Evolutionary conservation across 2,888 invertebrate species (phyloP).

Genomic region (Coelogynopora nodosa): DNA sequence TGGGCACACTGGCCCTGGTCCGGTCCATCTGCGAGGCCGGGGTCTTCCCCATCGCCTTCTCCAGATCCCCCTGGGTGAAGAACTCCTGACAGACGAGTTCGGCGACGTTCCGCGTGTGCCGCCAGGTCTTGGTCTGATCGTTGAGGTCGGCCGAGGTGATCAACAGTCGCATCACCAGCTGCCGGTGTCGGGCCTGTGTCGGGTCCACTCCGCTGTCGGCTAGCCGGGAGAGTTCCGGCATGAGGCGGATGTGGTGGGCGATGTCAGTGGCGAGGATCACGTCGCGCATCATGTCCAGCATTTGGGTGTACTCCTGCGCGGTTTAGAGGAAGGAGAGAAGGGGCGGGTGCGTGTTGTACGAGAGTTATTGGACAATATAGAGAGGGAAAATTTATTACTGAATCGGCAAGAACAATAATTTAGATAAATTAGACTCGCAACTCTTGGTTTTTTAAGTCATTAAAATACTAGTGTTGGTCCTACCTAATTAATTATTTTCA

Average conservation of each 20-base stretch:
- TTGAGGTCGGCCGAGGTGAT: slow-evolving; percentile 82
- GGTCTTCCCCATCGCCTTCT: slow-evolving; percentile 73
- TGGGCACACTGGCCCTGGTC: slow-evolving; percentile 75
- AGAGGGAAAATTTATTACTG: too few relatives aligned
- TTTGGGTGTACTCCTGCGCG: slow-evolving; percentile 69
- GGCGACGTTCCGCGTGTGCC: slow-evolving; percentile 62
- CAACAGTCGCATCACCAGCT: slow-evolving; percentile 69
- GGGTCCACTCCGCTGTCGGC: not conserved
- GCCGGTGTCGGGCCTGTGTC: slow-evolving; percentile 64
- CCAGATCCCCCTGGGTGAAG: slow-evolving; percentile 79
- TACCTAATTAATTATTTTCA: too few relatives aligned
- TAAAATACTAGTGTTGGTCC: too few relatives aligned
- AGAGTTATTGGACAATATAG: too few relatives aligned
- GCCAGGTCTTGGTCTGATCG: slow-evolving; percentile 76
- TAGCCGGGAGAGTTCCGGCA: slow-evolving; percentile 54
- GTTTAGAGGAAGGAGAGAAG: too few relatives aligned
- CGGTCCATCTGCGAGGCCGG: slow-evolving; percentile 77
- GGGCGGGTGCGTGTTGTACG: too few relatives aligned
- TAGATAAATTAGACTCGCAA: too few relatives aligned
- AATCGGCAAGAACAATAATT: too few relatives aligned
- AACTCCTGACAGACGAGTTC: slow-evolving; percentile 76
- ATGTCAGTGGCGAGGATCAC: slow-evolving; percentile 77
- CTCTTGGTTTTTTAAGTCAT: too few relatives aligned
- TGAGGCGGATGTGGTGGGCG: slow-evolving; percentile 70
- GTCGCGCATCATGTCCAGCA: slow-evolving; percentile 72